Percentiles rank a stretch among this genome's conserved stretches.
Conservation (phyloP, 2,797 vertebrate species). For the Phrynocephalus guinanensis region DNA sequence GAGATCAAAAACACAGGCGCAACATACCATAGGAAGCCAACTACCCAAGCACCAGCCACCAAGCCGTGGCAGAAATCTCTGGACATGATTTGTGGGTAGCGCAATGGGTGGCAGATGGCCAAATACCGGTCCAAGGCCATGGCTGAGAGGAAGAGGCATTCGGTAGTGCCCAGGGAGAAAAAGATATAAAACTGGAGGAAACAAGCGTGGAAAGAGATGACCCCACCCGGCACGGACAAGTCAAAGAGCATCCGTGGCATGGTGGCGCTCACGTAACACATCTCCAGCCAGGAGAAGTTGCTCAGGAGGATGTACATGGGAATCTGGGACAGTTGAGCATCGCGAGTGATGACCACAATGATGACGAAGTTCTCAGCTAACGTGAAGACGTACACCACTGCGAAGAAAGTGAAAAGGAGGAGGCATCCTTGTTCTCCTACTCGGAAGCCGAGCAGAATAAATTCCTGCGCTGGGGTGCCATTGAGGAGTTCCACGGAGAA, state of each 20-base stretch:
- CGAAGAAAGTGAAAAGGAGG: not conserved
- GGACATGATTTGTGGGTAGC: slow-evolving; percentile 51
- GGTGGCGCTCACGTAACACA: slow-evolving; percentile 22
- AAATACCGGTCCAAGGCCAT: slow-evolving; percentile 63
- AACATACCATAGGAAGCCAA: slow-evolving; percentile 59
- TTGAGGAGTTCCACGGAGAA: slow-evolving; percentile 2
- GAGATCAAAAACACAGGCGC: slow-evolving; percentile 54
- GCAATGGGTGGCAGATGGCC: slow-evolving; percentile 63
- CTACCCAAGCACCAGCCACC: slow-evolving; percentile 42
- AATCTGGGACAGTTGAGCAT: not conserved
- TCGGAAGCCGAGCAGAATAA: slow-evolving; percentile 26
- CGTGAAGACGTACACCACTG: not conserved
- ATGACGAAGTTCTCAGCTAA: slow-evolving; percentile 16
- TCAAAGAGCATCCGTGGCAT: slow-evolving; percentile 20
- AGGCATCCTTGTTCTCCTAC: not conserved
- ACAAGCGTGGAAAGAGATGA: slow-evolving; percentile 60
- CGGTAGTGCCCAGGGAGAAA: slow-evolving; percentile 52
- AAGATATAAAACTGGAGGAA: slow-evolving; percentile 64
- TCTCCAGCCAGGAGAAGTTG: slow-evolving; percentile 56
- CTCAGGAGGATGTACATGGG: slow-evolving; percentile 65
- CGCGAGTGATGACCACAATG: slow-evolving; percentile 2
- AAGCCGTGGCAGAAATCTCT: slow-evolving; percentile 26
- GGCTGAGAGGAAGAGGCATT: slow-evolving; percentile 55
- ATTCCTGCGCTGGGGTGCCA: slow-evolving; percentile 1
- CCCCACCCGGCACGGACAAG: slow-evolving; percentile 26